Conservation (phyloP, 1,140 invertebrate species). For the Eupristina koningsbergeri region DNA sequence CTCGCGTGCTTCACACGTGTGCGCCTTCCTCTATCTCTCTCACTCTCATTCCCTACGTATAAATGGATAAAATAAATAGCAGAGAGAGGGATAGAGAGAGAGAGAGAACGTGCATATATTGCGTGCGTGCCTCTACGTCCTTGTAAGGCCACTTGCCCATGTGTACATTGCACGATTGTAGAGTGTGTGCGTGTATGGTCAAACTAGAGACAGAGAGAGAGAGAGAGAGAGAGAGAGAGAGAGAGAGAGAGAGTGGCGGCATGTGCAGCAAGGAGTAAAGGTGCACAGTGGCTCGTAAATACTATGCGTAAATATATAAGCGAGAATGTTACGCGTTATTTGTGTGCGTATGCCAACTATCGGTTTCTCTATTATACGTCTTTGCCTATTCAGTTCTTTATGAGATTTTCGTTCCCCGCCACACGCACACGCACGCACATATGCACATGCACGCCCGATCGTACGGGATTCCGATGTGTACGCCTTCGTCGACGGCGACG, state of each 20-base stretch:
- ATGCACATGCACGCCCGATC: background rate
- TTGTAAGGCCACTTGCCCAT: slow-evolving; percentile 71
- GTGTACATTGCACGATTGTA: background rate
- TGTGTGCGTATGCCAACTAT: background rate
- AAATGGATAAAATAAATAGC: slow-evolving; percentile 18
- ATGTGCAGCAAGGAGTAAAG: background rate
- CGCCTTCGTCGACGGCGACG: background rate
- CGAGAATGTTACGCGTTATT: background rate
- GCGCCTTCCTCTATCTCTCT: background rate
- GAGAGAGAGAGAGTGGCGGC: background rate
- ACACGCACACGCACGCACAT: background rate
- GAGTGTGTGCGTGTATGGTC: background rate
- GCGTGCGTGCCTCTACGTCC: slow-evolving; percentile 59
- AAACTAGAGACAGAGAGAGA: background rate
- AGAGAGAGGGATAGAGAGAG: background rate
- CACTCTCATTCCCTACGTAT: background rate
- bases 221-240: background rate
- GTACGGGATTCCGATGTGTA: background rate
- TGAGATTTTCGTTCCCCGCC: slow-evolving; percentile 18
- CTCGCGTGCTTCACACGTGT: background rate
- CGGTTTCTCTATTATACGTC: slow-evolving; percentile 12
- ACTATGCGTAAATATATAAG: background rate
- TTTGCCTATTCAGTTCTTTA: slow-evolving; percentile 3
- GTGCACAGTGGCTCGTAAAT: slow-evolving; percentile 29
- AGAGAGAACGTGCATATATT: slow-evolving; percentile 44